A percentile compares a stretch with the other conserved stretches of the same genome.
phyloP scores from a whole-genome alignment of 2,797 vertebrate genomes.

The Ambastaia sidthimunki region DNA sequence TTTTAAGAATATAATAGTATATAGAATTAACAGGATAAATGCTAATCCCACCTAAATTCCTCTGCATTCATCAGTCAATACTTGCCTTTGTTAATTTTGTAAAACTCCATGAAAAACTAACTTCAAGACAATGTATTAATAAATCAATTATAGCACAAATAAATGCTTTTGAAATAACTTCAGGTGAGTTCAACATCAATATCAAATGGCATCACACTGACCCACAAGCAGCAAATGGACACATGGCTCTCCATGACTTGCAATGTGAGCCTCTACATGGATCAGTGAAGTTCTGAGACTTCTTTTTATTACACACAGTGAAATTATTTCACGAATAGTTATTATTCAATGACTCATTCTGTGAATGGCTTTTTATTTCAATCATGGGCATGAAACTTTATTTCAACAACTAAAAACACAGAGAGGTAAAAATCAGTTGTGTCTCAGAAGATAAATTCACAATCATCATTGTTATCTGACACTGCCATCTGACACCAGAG shows the following conservation, averaged over 20 bases:
- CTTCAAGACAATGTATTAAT: too few species aligned
- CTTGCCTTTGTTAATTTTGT: too few species aligned
- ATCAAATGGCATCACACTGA: background rate
- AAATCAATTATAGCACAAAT: too few species aligned
- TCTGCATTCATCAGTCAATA: too few species aligned
- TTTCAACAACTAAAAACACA: too few species aligned
- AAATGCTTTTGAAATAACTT: background rate
- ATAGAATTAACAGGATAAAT: too few species aligned
- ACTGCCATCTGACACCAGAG: conserved; percentile 1
- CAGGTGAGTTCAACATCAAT: background rate
- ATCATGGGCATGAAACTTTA: background rate
- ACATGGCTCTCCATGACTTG: background rate
- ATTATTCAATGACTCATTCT: too few species aligned
- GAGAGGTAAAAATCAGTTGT: background rate
- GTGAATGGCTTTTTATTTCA: background rate
- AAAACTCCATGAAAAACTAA: too few species aligned
- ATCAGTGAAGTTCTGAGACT: background rate
- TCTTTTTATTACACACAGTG: background rate
- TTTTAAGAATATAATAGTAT: too few species aligned
- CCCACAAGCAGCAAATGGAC: background rate
- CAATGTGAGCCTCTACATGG: background rate
- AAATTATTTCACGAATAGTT: too few species aligned
- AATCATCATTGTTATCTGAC: too few species aligned
- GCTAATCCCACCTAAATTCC: too few species aligned
- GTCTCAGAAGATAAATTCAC: conserved; percentile 4